Percentiles rank a stretch among this genome's conserved stretches.
phyloP scores from a whole-genome alignment of 2,888 invertebrate species.

The Tricholauxania praeusta region DNA sequence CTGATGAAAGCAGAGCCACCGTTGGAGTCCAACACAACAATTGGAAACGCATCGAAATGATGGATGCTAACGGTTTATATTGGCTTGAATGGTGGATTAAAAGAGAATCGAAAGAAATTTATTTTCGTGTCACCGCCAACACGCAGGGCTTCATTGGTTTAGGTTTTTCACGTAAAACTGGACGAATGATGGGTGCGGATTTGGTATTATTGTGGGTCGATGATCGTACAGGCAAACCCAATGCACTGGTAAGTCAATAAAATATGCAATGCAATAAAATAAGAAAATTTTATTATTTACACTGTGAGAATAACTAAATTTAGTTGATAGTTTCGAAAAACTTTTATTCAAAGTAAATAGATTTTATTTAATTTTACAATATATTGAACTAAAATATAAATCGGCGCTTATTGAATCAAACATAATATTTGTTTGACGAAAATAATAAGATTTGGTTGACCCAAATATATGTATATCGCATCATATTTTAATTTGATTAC shows the following conservation, averaged over 20 bases:
- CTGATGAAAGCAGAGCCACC: not conserved
- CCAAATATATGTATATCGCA: no score
- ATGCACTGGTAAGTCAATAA: slow-evolving; percentile 78
- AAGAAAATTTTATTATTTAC: slow-evolving; percentile 5
- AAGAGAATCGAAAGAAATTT: slow-evolving; percentile 79
- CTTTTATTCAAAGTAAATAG: no score
- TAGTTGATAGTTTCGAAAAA: no score
- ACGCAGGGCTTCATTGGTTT: slow-evolving; percentile 88
- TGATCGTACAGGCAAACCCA: slow-evolving; percentile 73
- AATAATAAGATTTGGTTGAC: no score
- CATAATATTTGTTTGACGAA: no score
- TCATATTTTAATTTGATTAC: no score
- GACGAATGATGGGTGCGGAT: slow-evolving; percentile 83
- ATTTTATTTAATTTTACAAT: no score
- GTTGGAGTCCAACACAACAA: slow-evolving; percentile 57
- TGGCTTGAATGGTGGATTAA: slow-evolving; percentile 77
- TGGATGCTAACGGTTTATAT: slow-evolving; percentile 67
- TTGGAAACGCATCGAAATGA: slow-evolving; percentile 65
- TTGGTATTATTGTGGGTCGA: slow-evolving; percentile 91
- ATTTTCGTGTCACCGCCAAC: slow-evolving; percentile 83
- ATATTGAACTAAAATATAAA: no score
- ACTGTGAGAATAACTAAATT: no score
- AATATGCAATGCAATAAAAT: no score
- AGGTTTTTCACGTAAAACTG: slow-evolving; percentile 83
- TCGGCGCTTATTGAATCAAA: no score